These are phyloP conservation scores for Tinea semifulvella DNA, from an alignment of 2,888 invertebrate species.

Conservation along the genomic window DNA sequence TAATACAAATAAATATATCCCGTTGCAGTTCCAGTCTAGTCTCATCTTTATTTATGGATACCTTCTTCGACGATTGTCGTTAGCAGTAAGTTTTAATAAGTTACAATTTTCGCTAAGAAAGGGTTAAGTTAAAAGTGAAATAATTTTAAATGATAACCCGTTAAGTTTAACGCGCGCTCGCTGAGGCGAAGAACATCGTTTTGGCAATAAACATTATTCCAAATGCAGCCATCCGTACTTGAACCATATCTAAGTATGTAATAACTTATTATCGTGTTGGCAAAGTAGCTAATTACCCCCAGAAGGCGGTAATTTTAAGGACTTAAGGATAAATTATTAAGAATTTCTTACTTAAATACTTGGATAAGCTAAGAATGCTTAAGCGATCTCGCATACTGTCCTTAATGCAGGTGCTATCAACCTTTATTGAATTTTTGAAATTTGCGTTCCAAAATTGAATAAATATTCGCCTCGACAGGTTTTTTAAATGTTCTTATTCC, in stretches of 20 bases:
- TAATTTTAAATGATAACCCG: neutral
- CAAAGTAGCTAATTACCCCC: constrained; percentile 37
- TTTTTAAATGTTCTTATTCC: no score
- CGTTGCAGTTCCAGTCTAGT: no score
- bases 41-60: no score
- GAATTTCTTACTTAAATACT: neutral
- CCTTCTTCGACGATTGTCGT: no score
- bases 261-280: constrained; percentile 35
- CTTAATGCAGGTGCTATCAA: neutral
- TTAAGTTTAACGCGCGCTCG: neutral
- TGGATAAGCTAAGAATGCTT: constrained; percentile 4
- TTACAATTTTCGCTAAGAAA: no score
- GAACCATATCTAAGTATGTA: neutral
- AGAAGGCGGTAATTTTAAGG: constrained; percentile 23
- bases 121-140: no score
- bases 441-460: no score
- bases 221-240: constrained; percentile 5
- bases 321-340: constrained; percentile 14
- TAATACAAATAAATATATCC: no score
- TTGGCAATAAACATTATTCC: constrained; percentile 3
- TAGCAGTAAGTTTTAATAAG: neutral
- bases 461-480: no score
- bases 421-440: neutral
- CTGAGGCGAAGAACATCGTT: constrained; percentile 1
- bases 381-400: constrained; percentile 4